Conservation (phyloP, 2,888 invertebrate genomes). For the Hirtodrosophila trivittata region DNA sequence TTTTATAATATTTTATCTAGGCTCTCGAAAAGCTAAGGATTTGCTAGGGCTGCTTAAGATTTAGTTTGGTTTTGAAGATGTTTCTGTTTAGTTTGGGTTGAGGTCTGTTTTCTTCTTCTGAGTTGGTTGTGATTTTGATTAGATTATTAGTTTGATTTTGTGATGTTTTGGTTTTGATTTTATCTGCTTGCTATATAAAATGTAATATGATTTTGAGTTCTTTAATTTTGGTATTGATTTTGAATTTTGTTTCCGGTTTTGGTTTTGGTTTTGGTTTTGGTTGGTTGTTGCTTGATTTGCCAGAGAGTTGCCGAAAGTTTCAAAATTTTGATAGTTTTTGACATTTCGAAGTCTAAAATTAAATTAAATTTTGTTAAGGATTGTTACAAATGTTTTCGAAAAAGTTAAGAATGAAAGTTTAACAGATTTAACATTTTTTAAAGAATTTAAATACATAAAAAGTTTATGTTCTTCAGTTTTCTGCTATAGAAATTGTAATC, state of each 20-base stretch:
- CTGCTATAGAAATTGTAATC: too few relatives aligned
- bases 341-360: constrained; percentile 41
- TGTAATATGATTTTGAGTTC: constrained; percentile 9
- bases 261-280: background rate
- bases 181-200: constrained; percentile 12
- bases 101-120: too few relatives aligned
- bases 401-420: too few relatives aligned
- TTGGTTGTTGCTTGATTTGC: constrained; percentile 38
- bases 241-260: constrained; percentile 45
- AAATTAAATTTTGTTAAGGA: constrained; percentile 50
- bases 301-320: constrained; percentile 66
- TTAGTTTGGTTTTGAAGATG: constrained; percentile 8
- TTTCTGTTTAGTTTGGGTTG: background rate
- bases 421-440: too few relatives aligned
- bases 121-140: constrained; percentile 5
- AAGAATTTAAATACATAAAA: too few relatives aligned
- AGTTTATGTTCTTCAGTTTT: too few relatives aligned
- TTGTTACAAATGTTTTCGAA: constrained; percentile 19
- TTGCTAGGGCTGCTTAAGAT: constrained; percentile 5
- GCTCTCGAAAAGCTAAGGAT: constrained; percentile 26
- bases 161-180: constrained; percentile 12
- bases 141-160: constrained; percentile 15
- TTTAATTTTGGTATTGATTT: constrained; percentile 35
- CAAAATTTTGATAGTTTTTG: constrained; percentile 46
- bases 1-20: background rate